Conservation (phyloP, 2,888 invertebrate genomes). For the Calameuta idolon region DNA sequence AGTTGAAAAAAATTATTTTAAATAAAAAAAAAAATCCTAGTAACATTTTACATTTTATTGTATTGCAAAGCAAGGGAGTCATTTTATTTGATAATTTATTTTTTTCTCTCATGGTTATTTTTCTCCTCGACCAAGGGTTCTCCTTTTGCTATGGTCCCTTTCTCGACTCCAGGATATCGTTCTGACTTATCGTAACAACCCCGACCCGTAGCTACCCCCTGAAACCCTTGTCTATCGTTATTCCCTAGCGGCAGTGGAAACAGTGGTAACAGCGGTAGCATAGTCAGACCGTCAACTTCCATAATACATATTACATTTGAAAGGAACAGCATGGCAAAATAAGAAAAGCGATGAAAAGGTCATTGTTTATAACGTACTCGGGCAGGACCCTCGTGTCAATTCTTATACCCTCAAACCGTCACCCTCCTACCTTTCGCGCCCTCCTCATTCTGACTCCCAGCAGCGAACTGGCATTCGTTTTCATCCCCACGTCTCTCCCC, state of each 20-base stretch:
- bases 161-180: slow-evolving; percentile 7
- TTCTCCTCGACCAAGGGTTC: slow-evolving; percentile 2
- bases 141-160: neutral
- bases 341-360: slow-evolving; percentile 15
- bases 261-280: neutral
- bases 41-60: neutral
- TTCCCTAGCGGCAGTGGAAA: neutral
- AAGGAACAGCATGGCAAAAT: neutral
- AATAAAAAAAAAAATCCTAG: neutral
- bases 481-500: neutral
- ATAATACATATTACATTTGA: slow-evolving; percentile 40
- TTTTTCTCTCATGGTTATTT: slow-evolving; percentile 19
- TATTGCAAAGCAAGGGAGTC: slow-evolving; percentile 10
- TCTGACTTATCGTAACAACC: slow-evolving; percentile 18
- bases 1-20: no score
- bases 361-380: slow-evolving; percentile 1
- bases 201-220: neutral
- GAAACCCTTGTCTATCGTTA: neutral
- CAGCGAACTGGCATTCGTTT: neutral
- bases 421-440: neutral
- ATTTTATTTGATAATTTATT: slow-evolving; percentile 43
- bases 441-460: neutral
- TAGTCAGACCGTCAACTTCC: slow-evolving; percentile 4
- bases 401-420: neutral
- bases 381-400: neutral